These are phyloP conservation scores for Allolobophora icterica DNA, from an alignment of 2,888 invertebrate genomes.

Conservation along the genomic window DNA sequence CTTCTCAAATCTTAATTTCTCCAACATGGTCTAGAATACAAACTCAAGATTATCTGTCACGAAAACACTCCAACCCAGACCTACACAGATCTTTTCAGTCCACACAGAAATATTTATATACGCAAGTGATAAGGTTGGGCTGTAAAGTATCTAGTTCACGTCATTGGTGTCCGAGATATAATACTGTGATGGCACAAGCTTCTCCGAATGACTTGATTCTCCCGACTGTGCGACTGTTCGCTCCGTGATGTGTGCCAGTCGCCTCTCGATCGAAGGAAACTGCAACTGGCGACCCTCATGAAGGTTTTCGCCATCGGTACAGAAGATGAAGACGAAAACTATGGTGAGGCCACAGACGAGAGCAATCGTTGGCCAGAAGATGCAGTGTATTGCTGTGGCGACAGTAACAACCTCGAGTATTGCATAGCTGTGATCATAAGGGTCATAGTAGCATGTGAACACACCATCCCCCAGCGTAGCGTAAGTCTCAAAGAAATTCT, in stretches of 20 bases:
- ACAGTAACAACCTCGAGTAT: constrained; percentile 45
- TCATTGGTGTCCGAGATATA: neutral
- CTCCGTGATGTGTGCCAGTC: neutral
- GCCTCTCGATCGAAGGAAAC: constrained; percentile 25
- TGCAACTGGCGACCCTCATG: constrained; percentile 24
- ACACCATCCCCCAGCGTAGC: constrained; percentile 9
- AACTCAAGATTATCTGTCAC: too few relatives aligned
- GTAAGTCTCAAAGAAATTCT: constrained; percentile 40
- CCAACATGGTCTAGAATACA: neutral
- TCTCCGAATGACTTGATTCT: constrained; percentile 18
- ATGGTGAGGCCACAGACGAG: constrained; percentile 47
- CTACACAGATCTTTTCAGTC: neutral
- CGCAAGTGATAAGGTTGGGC: neutral
- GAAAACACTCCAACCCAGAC: neutral
- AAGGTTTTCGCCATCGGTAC: neutral
- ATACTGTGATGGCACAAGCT: constrained; percentile 18
- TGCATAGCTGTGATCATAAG: constrained; percentile 43
- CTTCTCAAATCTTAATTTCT: neutral
- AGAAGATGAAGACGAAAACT: constrained; percentile 36
- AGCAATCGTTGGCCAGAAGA: constrained; percentile 50
- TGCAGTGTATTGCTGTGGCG: constrained; percentile 47
- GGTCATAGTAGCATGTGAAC: constrained; percentile 45
- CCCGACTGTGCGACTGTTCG: neutral
- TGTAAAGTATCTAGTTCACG: neutral
- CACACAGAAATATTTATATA: neutral